Evolutionary conservation across 2,888 invertebrate species (phyloP).

Genomic region (Agrotis exclamationis): DNA sequence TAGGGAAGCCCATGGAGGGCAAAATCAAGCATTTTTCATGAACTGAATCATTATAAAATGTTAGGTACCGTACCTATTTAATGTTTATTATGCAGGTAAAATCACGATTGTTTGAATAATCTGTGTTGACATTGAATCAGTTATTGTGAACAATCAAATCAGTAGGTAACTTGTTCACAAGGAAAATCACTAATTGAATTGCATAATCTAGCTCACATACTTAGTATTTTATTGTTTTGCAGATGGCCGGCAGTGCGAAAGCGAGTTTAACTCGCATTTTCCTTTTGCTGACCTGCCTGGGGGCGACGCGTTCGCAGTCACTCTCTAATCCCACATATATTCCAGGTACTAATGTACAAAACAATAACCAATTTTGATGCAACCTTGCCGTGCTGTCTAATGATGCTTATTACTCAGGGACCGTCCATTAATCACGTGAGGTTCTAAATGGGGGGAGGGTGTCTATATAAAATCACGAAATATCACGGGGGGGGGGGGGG

Average conservation of each 20-base stretch:
- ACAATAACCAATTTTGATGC: not conserved
- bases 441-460: too few species aligned
- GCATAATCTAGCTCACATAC: not conserved
- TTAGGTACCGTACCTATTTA: too few species aligned
- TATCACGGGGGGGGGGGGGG: too few species aligned
- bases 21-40: too few species aligned
- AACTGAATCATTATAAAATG: not conserved
- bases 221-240: slow-evolving; percentile 59
- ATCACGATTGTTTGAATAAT: not conserved
- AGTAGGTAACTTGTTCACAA: slow-evolving; percentile 16
- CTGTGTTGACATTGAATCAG: slow-evolving; percentile 14
- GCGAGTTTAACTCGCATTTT: slow-evolving; percentile 68
- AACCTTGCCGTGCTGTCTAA: not conserved
- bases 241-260: slow-evolving; percentile 75
- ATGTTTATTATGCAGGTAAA: not conserved
- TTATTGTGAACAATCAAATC: not conserved
- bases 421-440: too few species aligned
- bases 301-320: slow-evolving; percentile 75
- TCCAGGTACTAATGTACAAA: slow-evolving; percentile 68
- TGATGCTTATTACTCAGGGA: not conserved
- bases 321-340: slow-evolving; percentile 72
- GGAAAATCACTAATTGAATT: slow-evolving; percentile 9
- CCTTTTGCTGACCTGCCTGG: slow-evolving; percentile 72
- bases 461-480: too few species aligned
- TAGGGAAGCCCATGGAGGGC: not conserved